Evolutionary conservation across 2,113 vertebrate genomes (phyloP).

Genomic region (Myocastor coypus): DNA sequence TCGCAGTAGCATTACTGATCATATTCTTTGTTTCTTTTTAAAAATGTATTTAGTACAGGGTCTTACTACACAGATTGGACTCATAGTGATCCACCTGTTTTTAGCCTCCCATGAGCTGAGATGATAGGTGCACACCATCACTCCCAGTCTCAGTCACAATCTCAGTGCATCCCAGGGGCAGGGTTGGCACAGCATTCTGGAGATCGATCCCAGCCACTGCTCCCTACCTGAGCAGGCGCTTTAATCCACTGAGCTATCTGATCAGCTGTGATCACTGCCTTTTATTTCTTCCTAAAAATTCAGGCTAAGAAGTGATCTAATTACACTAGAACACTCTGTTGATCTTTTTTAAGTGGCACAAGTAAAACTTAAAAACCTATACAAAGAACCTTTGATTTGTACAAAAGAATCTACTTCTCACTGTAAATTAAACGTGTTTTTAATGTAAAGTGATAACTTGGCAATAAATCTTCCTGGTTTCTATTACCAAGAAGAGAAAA

Average conservation of each 20-base stretch:
- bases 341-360: not conserved
- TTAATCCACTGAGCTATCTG: too few relatives aligned
- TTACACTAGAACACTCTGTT: not conserved
- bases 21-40: too few relatives aligned
- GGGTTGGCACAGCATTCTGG: too few relatives aligned
- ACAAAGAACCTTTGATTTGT: not conserved
- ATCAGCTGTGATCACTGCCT: not conserved
- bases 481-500: conserved; percentile 30
- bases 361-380: not conserved
- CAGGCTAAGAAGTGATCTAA: not conserved
- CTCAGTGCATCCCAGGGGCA: too few relatives aligned
- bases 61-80: too few relatives aligned
- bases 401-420: not conserved
- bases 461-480: not conserved
- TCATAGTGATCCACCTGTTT: too few relatives aligned
- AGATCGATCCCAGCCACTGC: too few relatives aligned
- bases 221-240: too few relatives aligned
- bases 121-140: too few relatives aligned
- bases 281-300: conserved; percentile 2
- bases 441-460: not conserved
- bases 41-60: too few relatives aligned
- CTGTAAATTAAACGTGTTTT: conserved; percentile 9
- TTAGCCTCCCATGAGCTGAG: too few relatives aligned
- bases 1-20: not conserved
- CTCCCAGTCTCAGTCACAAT: too few relatives aligned